phyloP scores from a whole-genome alignment of 2,888 invertebrate genomes.

The Melikaiella ostensackeni region DNA sequence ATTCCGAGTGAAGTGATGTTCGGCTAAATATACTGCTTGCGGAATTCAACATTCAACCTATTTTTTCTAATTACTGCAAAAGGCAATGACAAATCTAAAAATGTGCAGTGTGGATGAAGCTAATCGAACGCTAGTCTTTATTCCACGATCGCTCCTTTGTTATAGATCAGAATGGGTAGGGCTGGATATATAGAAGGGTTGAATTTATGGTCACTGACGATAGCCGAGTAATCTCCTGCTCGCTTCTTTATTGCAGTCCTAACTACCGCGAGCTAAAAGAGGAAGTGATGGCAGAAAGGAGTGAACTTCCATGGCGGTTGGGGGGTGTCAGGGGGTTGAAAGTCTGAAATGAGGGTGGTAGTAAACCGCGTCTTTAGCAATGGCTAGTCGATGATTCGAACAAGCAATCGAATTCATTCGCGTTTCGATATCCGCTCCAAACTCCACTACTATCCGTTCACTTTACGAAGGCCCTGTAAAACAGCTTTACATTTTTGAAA shows the following conservation, averaged over 20 bases:
- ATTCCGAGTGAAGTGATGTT: too few relatives aligned
- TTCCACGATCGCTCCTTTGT: slow-evolving; percentile 28
- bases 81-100: neutral
- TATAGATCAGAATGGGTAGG: slow-evolving; percentile 27
- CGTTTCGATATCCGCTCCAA: slow-evolving; percentile 30
- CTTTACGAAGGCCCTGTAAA: too few relatives aligned
- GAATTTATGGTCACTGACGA: slow-evolving; percentile 39
- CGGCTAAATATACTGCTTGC: too few relatives aligned
- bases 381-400: slow-evolving; percentile 69
- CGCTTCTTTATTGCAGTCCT: slow-evolving; percentile 39
- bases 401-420: slow-evolving; percentile 39
- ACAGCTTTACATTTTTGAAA: too few relatives aligned
- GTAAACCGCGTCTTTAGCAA: slow-evolving; percentile 10
- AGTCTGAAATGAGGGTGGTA: slow-evolving; percentile 17
- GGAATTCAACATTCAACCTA: too few relatives aligned
- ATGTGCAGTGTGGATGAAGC: slow-evolving; percentile 32
- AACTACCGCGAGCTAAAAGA: slow-evolving; percentile 34
- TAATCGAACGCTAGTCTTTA: slow-evolving; percentile 32
- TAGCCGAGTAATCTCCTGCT: slow-evolving; percentile 33
- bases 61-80: neutral
- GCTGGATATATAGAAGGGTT: slow-evolving; percentile 31
- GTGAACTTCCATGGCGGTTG: slow-evolving; percentile 30
- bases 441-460: neutral
- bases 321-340: neutral
- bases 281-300: slow-evolving; percentile 25